These are phyloP conservation scores for Pherbina coryleti DNA, from an alignment of 2,888 invertebrate species.

Conservation along the genomic window DNA sequence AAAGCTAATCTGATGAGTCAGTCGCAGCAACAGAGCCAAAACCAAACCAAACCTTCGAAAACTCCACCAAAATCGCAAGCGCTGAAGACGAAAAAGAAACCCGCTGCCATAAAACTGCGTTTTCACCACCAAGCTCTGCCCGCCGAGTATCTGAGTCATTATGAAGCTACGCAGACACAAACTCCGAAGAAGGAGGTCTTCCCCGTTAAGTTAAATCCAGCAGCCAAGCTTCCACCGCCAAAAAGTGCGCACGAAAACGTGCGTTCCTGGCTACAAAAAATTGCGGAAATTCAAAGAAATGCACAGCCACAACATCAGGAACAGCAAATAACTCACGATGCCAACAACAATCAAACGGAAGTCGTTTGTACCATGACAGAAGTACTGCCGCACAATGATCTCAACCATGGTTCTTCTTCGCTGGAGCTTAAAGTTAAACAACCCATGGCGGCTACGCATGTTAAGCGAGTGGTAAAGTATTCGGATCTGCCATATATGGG, in stretches of 20 bases:
- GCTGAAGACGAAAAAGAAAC: constrained; percentile 43
- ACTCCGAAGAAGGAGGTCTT: constrained; percentile 63
- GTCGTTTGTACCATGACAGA: background rate
- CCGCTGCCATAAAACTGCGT: constrained; percentile 79
- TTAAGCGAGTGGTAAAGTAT: constrained; percentile 75
- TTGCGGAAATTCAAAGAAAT: constrained; percentile 77
- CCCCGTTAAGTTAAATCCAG: constrained; percentile 55
- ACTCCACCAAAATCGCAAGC: constrained; percentile 30
- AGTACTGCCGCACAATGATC: background rate
- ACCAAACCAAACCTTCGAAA: background rate
- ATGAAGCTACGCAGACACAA: constrained; percentile 79
- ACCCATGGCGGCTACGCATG: constrained; percentile 60
- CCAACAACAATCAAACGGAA: constrained; percentile 35
- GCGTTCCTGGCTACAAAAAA: constrained; percentile 81
- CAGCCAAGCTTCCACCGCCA: constrained; percentile 58
- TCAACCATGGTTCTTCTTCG: too few species aligned
- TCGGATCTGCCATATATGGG: constrained; percentile 93
- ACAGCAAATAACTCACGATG: background rate
- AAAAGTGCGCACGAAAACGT: constrained; percentile 76
- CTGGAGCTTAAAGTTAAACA: constrained; percentile 35
- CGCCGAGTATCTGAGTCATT: constrained; percentile 83
- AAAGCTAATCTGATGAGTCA: constrained; percentile 62
- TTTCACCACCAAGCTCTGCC: constrained; percentile 86
- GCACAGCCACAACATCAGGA: constrained; percentile 44
- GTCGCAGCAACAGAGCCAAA: constrained; percentile 41